Evolutionary conservation across 1,140 invertebrate species (phyloP), one percentile per base, ranked within the genome.

Genomic region (Apis laboriosa): DNA sequence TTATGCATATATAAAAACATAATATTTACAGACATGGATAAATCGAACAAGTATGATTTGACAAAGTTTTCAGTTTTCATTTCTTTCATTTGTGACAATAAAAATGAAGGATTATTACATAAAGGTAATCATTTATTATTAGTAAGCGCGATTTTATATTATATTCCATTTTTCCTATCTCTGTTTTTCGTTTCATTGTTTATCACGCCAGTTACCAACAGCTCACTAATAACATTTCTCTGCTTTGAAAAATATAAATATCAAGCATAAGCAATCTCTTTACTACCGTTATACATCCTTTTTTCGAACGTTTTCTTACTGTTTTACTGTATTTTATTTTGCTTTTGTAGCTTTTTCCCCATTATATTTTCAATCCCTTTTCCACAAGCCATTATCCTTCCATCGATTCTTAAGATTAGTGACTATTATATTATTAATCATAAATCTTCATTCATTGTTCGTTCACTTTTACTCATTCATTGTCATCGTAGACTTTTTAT

Each of bases 21-120:
- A 94, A 94, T 94, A 94, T 94, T 92, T 94, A 94, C 93, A 93
- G 92, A 92, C 90, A 92, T 90, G 86, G 90, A 91, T 91, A 89
- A 88, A 92, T 91, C 90, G 89, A 92, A 91, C 92, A 92, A 89
- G 90, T 85, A 92, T 92, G 88, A 91, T 81, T 88, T 86, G 89
- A 93, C 86, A 86, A 90, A 80, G 56, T 87, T 84, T 71, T 76
- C 55, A 49, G n/a, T 68, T 58, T 51, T 75, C 24, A 24, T 51
- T 67, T 64, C 34, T 34, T 77, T 73, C 24, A 63, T 76, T 56
- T 76, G 76, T 83, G 79, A 87, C 60, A 90, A 86, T 90, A 88
- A 89, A 87, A 89, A 90, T 85, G 80, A 84, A 84, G 77, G 73
- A 81, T 88, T 88, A 84, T 90, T 90, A 90, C 84, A 85, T 86